Evolutionary conservation across 2,888 invertebrate species (phyloP).

Genomic region (Elysia crispata): DNA sequence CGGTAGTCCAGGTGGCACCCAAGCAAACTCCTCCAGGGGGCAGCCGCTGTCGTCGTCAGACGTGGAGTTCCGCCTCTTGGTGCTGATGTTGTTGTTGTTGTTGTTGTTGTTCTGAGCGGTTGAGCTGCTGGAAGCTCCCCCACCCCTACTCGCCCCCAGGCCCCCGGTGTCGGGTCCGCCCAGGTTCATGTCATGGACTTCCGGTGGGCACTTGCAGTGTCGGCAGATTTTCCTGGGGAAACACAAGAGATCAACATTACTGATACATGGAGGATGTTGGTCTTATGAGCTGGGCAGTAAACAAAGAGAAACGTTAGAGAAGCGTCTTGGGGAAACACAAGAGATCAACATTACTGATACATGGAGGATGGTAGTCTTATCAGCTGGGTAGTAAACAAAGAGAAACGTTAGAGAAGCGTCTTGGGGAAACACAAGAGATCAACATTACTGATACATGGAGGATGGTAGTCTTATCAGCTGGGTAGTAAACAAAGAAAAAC

Average conservation of each 20-base stretch:
- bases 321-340: slow-evolving; percentile 82
- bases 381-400: no score
- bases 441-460: no score
- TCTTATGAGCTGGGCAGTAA: no score
- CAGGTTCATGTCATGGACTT: slow-evolving; percentile 78
- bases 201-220: slow-evolving; percentile 86
- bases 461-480: no score
- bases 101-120: slow-evolving; percentile 53
- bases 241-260: neutral
- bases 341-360: neutral
- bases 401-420: no score
- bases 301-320: no score
- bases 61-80: slow-evolving; percentile 81
- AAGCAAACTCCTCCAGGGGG: slow-evolving; percentile 97
- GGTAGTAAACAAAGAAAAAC: no score
- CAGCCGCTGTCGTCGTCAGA: slow-evolving; percentile 99
- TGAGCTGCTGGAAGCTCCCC: neutral
- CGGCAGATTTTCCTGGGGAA: slow-evolving; percentile 88
- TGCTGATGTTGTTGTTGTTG: slow-evolving; percentile 64
- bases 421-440: slow-evolving; percentile 80
- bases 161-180: slow-evolving; percentile 46
- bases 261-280: no score
- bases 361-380: no score
- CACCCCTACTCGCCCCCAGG: slow-evolving; percentile 23
- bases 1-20: slow-evolving; percentile 96